Evolutionary conservation across 1,140 invertebrate species (phyloP), one percentile per base, ranked within the genome.

Genomic region (Trachymyrmex septentrionalis): DNA sequence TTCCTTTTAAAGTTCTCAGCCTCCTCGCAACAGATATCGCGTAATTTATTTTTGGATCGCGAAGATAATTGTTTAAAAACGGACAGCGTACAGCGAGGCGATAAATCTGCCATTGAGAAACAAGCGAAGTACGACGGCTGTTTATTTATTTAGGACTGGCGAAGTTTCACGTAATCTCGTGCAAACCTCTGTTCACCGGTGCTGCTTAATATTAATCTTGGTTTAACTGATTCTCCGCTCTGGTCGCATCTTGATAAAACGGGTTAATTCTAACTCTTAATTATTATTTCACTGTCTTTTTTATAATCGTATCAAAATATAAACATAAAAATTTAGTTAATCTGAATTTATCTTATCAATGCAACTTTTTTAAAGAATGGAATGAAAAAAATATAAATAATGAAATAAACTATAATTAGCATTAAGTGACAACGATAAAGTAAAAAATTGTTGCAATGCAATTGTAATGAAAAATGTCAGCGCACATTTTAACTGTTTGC

Each of bases 41-140:
- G 12, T 48, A 44, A 84, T 84, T 73, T 75, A 73, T 84, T 84
- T 84, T 75, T 21, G 7, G 67, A 84, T 30, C 38, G 21, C 24
- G 16, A 61, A 61, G 27, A 48, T 75, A 63, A 84, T 73, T 75
- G 38, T 84, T 82, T 61, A 48, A 84, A 44, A 73, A 34, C 12
- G 12, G 3, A 73, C 21, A 6, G 3, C 38, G 21, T 12, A 6
- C 66, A 10, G 12, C 30, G 38, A 59, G 50, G 12, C 67, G 53
- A 72, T 48, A 75, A 84, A 75, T 75, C 55, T 73, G 24, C 38
- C 66, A 73, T 73, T 57, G 16, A 72, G 34, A 72, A 84, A 50
- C 24, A 84, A 73, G 27, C 69, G n/a, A 75, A 61, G 14, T 61
- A 63, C 12, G 50, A 73, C n/a, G 27, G 14, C 12, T 73, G 38